Base-by-base conservation (phyloP, 2,797 vertebrate genomes). In the Poecilia wingei region DNA sequence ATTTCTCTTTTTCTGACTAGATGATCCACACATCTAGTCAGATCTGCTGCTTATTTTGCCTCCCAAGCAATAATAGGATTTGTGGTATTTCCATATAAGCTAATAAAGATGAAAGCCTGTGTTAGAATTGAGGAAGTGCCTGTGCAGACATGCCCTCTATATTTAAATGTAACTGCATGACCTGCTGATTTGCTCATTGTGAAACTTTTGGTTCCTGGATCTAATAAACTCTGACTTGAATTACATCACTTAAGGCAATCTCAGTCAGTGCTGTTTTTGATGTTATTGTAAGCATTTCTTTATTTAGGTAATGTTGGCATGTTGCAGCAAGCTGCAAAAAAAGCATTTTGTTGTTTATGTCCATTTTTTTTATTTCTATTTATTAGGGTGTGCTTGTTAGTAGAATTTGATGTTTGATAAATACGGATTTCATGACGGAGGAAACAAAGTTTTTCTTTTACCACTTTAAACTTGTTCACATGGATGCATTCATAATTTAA, bases 61-160 rank as follows among this genome's bases (percentile, higher is more conserved):
- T 45, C 22, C 20, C 43, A 45, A 72, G 39, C 69, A 81, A 77
- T 20, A 18, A 31, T 28, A 64, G 59, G 61, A 59, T 77, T 51
- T 74, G 59, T 33, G 1, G 20, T 68, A 31, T 74, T 12, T 16
- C 68, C 47, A 20, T 31, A 33, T 43, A 9, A 69, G 43, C 72
- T 46, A 68, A 69, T 77, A 33, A 55, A 51, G 28, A 45, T 51
- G 25, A 55, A 57, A 36, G 70, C 25, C n/a, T 59, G 39, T 55
- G 39, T 20, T 74, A 69, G 49, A 78, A 66, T 70, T 73, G 51
- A 64, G 31, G 43, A 41, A 28, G 64, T 31, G 22, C 31, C 41
- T 68, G n/a, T 46, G 36, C 14, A 55, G 10, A 16, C 57, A 13
- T 59, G 28, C 22, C 31, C 28, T 59, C 22, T 14, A 9, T n/a